A percentile compares a stretch with the other conserved stretches of the same genome.
phyloP scores from a whole-genome alignment of 2,113 vertebrate genomes.

The Scalopus aquaticus region DNA sequence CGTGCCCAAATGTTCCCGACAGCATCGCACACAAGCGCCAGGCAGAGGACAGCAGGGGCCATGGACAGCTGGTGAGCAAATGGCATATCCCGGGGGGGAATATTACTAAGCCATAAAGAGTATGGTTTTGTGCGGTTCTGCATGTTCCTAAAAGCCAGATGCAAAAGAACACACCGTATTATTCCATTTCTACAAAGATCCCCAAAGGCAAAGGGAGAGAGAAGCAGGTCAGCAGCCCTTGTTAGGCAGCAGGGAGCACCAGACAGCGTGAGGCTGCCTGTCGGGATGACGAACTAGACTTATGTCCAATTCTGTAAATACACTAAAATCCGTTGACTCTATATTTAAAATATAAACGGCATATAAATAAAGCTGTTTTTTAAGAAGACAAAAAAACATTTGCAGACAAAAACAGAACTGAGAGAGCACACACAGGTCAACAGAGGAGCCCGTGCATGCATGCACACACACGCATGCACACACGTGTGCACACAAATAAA shows the following conservation, averaged over 20 bases:
- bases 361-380: not conserved
- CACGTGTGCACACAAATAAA: not conserved
- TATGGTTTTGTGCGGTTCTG: fast-evolving
- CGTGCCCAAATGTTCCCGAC: not conserved
- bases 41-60: no score
- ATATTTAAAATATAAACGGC: not conserved
- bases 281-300: not conserved
- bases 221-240: fast-evolving
- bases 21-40: not conserved
- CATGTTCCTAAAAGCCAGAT: not conserved
- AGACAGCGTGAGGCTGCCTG: not conserved
- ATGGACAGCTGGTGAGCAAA: no score
- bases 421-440: not conserved
- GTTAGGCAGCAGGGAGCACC: no score
- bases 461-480: not conserved
- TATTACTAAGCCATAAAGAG: not conserved
- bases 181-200: not conserved
- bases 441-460: not conserved
- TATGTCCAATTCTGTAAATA: not conserved
- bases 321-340: not conserved
- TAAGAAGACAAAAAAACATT: not conserved
- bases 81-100: fast-evolving
- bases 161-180: not conserved
- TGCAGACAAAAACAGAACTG: not conserved
- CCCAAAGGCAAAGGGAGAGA: not conserved